Percentiles rank a stretch among this genome's conserved stretches.
phyloP scores from a whole-genome alignment of 2,113 vertebrate species.

The Orcinus orca region DNA sequence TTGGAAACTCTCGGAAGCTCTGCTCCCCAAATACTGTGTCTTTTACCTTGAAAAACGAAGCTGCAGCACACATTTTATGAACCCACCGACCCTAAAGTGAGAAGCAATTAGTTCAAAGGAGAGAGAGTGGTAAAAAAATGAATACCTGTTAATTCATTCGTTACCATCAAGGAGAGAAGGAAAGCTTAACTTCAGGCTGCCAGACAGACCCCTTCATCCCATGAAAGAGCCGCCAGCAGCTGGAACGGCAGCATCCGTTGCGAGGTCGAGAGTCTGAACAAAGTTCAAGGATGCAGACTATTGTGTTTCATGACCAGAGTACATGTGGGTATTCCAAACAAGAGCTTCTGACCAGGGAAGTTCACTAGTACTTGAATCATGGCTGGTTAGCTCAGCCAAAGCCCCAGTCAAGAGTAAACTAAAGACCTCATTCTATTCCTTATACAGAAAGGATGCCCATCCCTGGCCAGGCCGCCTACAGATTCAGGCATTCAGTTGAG shows the following conservation, averaged over 20 bases:
- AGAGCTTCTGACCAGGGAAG: background rate
- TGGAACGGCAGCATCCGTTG: background rate
- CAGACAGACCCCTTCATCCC: background rate
- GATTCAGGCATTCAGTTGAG: background rate
- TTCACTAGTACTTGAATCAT: background rate
- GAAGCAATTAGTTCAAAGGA: background rate
- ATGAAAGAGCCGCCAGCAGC: background rate
- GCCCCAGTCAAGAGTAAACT: background rate
- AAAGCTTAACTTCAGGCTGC: background rate
- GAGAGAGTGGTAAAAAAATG: background rate
- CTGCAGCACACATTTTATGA: background rate
- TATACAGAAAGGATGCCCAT: background rate
- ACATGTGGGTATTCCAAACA: background rate
- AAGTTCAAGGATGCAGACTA: background rate
- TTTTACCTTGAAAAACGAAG: constrained; percentile 43
- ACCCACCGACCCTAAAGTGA: background rate
- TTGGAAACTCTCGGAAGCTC: background rate
- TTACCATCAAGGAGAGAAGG: background rate
- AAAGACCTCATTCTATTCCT: background rate
- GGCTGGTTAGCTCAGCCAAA: background rate
- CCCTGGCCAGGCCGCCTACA: too few species aligned
- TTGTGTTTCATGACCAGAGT: background rate
- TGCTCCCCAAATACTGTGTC: background rate
- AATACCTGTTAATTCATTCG: background rate
- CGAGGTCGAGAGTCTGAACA: background rate